A percentile compares a stretch with the other conserved stretches of the same genome.
Conservation (phyloP, 2,888 invertebrate genomes). For the Aleiodes leptofemur region DNA sequence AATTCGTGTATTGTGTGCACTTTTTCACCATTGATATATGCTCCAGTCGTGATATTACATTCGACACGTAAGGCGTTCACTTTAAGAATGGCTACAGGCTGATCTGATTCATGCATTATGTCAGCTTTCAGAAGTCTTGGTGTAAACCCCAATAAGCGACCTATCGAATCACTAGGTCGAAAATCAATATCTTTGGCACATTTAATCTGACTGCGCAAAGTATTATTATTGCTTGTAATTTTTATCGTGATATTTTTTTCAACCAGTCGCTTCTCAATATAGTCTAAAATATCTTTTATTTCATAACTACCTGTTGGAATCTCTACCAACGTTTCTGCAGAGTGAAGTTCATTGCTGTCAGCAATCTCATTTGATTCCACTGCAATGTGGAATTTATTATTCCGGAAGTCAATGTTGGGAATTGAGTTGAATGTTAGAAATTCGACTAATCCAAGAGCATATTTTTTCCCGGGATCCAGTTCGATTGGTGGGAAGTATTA, state of each 20-base stretch:
- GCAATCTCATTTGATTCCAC: no score
- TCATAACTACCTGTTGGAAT: slow-evolving; percentile 64
- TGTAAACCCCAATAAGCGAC: slow-evolving; percentile 48
- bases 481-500: no score
- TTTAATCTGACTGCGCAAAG: slow-evolving; percentile 55
- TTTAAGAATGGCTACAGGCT: no score
- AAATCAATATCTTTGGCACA: slow-evolving; percentile 42
- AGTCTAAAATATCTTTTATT: slow-evolving; percentile 58
- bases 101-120: no score
- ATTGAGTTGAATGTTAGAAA: slow-evolving; percentile 56
- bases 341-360: background rate
- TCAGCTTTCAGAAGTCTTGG: background rate
- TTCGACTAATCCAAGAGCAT: no score
- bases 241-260: slow-evolving; percentile 30
- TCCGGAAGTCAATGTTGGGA: slow-evolving; percentile 63
- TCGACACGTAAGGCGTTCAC: no score
- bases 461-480: no score
- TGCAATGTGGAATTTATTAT: slow-evolving; percentile 54
- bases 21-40: no score
- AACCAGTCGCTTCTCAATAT: slow-evolving; percentile 40
- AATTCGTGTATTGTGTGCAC: no score
- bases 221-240: slow-evolving; percentile 60
- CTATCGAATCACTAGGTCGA: slow-evolving; percentile 51
- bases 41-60: no score
- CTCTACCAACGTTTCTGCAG: slow-evolving; percentile 46